These are phyloP conservation scores for Pararge aegeria DNA, from an alignment of 1,140 invertebrate genomes.

Conservation along the genomic window DNA sequence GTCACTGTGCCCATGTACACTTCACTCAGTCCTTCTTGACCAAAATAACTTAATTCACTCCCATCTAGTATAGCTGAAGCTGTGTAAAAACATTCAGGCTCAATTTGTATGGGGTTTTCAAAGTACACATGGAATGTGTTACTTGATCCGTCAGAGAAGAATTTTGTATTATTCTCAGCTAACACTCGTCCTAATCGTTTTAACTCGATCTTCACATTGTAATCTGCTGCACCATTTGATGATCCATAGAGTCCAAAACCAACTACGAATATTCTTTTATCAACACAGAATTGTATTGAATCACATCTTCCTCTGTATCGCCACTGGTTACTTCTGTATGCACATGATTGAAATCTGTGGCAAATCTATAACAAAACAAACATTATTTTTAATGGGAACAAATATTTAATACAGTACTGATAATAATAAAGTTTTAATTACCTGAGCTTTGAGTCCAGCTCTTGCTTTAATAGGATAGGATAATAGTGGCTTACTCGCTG, in stretches of 20 bases:
- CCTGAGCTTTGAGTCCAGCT: slow-evolving; percentile 93
- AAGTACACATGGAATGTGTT: slow-evolving; percentile 97
- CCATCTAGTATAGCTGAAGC: slow-evolving; percentile 94
- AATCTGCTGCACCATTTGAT: slow-evolving; percentile 94
- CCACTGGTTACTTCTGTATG: slow-evolving; percentile 98
- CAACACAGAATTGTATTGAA: slow-evolving; percentile 95
- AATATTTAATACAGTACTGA: neutral
- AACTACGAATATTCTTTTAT: slow-evolving; percentile 94
- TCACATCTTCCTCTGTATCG: slow-evolving; percentile 94
- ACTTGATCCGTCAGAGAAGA: slow-evolving; percentile 95
- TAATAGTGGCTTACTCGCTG: slow-evolving; percentile 89
- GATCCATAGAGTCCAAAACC: slow-evolving; percentile 96
- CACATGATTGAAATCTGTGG: slow-evolving; percentile 96
- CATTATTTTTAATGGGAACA: slow-evolving; percentile 20
- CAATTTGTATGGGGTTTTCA: slow-evolving; percentile 94
- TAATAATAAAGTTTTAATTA: slow-evolving; percentile 54
- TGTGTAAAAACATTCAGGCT: slow-evolving; percentile 94
- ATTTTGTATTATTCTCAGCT: slow-evolving; percentile 94
- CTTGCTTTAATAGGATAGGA: slow-evolving; percentile 90
- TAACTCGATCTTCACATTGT: slow-evolving; percentile 94
- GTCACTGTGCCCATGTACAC: slow-evolving; percentile 93
- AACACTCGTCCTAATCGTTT: slow-evolving; percentile 91
- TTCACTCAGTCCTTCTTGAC: slow-evolving; percentile 96
- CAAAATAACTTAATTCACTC: slow-evolving; percentile 95
- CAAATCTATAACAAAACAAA: slow-evolving; percentile 84